Percentiles rank a stretch among this genome's conserved stretches.
These are phyloP conservation scores for Idaea biselata DNA, from an alignment of 2,888 invertebrate species.

Conservation along the genomic window DNA sequence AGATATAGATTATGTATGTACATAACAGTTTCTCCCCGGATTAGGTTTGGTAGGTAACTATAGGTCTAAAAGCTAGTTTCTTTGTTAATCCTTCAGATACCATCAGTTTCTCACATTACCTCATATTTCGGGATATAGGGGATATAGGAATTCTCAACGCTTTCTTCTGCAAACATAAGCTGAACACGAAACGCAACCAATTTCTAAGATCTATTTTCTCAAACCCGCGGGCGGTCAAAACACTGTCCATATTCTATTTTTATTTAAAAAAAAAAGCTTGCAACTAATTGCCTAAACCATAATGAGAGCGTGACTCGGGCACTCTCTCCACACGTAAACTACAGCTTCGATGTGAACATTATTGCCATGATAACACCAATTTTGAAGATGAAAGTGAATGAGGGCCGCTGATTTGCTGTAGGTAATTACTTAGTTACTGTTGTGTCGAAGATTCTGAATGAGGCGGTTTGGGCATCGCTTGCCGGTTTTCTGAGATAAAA, in stretches of 20 bases:
- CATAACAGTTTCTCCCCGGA: too few species aligned
- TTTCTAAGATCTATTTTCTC: not conserved
- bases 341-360: conserved; percentile 48
- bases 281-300: conserved; percentile 5
- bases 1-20: too few species aligned
- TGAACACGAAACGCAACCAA: not conserved
- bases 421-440: not conserved
- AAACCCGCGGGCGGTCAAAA: not conserved
- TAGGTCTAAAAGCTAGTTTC: too few species aligned
- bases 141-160: not conserved
- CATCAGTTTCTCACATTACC: too few species aligned
- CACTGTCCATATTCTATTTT: not conserved
- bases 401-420: not conserved
- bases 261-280: not conserved
- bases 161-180: not conserved
- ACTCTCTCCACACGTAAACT: conserved; percentile 39
- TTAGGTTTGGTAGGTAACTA: too few species aligned
- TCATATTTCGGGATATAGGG: too few species aligned
- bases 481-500: too few species aligned
- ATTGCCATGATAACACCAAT: conserved; percentile 21
- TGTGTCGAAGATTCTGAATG: not conserved
- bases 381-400: not conserved
- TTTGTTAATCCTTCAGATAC: too few species aligned
- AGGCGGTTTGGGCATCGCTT: too few species aligned
- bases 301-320: conserved; percentile 59